phyloP scores from a whole-genome alignment of 2,797 vertebrate species.

The Emys orbicularis region DNA sequence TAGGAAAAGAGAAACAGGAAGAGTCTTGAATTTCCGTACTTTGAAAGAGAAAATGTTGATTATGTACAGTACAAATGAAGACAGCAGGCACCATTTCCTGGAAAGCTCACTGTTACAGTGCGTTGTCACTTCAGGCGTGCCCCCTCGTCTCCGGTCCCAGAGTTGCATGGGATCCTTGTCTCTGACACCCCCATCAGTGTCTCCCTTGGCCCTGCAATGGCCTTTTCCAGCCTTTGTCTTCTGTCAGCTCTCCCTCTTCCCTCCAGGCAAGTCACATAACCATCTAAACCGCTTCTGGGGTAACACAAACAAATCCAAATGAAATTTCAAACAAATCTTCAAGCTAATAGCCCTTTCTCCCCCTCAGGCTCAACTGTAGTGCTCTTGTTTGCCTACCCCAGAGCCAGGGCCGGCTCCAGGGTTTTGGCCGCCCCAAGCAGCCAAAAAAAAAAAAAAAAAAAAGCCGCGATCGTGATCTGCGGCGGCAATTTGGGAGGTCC shows the following conservation, averaged over 20 bases:
- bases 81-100: not conserved
- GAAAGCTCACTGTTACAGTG: not conserved
- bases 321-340: not conserved
- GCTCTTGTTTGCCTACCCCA: not conserved
- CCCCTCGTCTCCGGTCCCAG: not conserved
- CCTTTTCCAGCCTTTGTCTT: not conserved
- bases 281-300: too few relatives aligned
- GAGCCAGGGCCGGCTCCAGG: too few relatives aligned
- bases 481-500: too few relatives aligned
- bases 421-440: too few relatives aligned
- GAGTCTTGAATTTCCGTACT: not conserved
- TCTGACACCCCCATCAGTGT: not conserved
- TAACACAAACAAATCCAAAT: not conserved
- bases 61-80: not conserved
- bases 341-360: not conserved
- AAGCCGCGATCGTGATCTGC: too few relatives aligned
- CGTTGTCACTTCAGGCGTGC: not conserved
- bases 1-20: not conserved
- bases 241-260: too few relatives aligned
- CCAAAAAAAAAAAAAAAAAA: too few relatives aligned
- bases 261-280: not conserved
- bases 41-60: not conserved
- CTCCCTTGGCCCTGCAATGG: not conserved
- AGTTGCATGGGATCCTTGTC: not conserved
- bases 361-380: not conserved